Percentiles rank a stretch among this genome's conserved stretches.
Conservation (phyloP, 2,113 vertebrate genomes). For the Coptodon bakossiorum region DNA sequence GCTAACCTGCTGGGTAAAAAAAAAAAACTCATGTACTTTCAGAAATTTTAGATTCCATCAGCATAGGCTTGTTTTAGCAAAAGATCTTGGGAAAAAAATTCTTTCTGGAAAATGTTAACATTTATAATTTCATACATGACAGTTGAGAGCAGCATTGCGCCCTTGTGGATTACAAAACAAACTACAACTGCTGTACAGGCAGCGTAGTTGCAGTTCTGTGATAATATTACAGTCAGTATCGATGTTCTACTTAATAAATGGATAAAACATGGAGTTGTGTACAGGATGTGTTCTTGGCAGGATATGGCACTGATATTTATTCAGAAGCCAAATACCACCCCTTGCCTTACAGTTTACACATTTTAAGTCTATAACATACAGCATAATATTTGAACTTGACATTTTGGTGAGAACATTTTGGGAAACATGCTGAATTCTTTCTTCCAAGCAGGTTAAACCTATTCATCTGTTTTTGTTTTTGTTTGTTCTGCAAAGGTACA, state of each 20-base stretch:
- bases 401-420: not conserved
- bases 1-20: not conserved
- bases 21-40: not conserved
- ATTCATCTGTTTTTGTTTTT: not conserved
- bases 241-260: not conserved
- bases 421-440: not conserved
- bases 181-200: not conserved
- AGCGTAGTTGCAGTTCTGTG: not conserved
- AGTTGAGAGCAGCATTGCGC: not conserved
- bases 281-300: not conserved
- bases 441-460: not conserved
- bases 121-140: not conserved
- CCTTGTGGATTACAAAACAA: not conserved
- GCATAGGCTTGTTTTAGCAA: not conserved
- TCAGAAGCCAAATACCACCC: not conserved
- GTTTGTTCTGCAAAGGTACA: not conserved
- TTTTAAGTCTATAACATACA: not conserved
- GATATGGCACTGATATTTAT: not conserved
- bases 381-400: not conserved
- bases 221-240: not conserved
- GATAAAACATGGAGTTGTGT: not conserved
- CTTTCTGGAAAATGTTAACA: not conserved
- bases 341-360: not conserved
- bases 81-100: not conserved
- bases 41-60: not conserved